These are phyloP conservation scores for Mesitornis unicolor DNA, from an alignment of 2,113 vertebrate genomes.

Conservation along the genomic window DNA sequence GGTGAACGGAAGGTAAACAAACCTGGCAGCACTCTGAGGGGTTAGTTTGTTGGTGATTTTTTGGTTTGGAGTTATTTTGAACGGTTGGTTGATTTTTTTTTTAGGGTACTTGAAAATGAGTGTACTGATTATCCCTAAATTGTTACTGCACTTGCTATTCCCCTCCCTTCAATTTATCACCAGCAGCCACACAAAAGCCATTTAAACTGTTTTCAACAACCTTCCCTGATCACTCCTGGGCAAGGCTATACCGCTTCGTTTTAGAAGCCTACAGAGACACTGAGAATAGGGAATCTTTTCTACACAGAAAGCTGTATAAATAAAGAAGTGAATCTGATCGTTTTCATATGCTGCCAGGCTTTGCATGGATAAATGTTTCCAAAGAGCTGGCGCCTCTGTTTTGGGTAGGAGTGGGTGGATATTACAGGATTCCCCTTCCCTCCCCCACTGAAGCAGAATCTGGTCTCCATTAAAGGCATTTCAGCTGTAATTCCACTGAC, in stretches of 20 bases:
- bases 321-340: slow-evolving; percentile 58
- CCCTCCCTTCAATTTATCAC: background rate
- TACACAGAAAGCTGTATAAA: slow-evolving; percentile 28
- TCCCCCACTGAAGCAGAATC: slow-evolving; percentile 40
- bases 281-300: background rate
- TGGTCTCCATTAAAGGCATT: slow-evolving; percentile 74
- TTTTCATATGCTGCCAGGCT: slow-evolving; percentile 76
- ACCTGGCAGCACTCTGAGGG: background rate
- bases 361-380: slow-evolving; percentile 66
- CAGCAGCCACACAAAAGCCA: background rate
- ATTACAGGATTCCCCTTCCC: slow-evolving; percentile 35
- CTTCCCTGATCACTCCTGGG: background rate
- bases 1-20: background rate
- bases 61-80: too few species aligned
- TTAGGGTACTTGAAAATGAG: background rate
- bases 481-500: slow-evolving; percentile 22
- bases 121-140: background rate
- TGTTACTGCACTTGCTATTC: background rate
- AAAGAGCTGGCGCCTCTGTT: slow-evolving; percentile 64
- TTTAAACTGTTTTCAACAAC: background rate
- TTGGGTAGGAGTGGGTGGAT: slow-evolving; percentile 47
- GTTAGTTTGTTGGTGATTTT: background rate
- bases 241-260: background rate
- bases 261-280: background rate
- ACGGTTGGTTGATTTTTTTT: background rate